A percentile compares a stretch with the other conserved stretches of the same genome.
Evolutionary conservation across 2,113 vertebrate genomes (phyloP).

Genomic region (Lampris megalopsis): DNA sequence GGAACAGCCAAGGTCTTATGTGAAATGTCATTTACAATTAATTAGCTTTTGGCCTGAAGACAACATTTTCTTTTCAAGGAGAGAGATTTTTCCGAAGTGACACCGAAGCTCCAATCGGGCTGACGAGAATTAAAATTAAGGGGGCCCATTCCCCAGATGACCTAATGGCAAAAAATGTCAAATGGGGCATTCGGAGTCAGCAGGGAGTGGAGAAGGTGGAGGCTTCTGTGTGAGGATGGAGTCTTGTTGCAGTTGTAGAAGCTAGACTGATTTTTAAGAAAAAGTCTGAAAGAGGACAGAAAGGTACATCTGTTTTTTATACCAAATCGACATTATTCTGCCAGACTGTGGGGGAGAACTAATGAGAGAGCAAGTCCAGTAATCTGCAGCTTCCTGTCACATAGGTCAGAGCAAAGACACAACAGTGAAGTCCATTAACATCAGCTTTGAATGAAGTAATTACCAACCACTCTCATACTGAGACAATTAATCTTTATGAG

Average conservation of each 20-base stretch:
- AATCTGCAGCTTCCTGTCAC: not conserved
- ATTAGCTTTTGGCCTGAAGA: not conserved
- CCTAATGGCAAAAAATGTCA: not conserved
- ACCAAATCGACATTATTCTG: not conserved
- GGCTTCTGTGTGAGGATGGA: not conserved
- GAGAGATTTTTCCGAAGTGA: not conserved
- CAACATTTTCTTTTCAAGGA: not conserved
- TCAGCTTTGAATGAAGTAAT: not conserved
- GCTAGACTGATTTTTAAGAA: not conserved
- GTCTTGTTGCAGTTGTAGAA: not conserved
- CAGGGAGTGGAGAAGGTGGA: not conserved
- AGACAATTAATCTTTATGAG: not conserved
- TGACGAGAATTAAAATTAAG: not conserved
- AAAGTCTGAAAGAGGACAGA: not conserved
- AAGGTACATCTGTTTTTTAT: not conserved
- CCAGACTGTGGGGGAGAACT: not conserved
- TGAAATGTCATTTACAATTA: slow-evolving; percentile 16
- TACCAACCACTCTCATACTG: not conserved
- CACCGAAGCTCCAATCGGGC: not conserved
- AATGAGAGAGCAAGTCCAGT: not conserved
- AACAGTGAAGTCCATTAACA: not conserved
- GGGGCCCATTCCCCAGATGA: not conserved
- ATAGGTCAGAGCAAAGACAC: slow-evolving; percentile 1
- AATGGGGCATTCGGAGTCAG: not conserved
- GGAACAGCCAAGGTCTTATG: not conserved